Conservation (phyloP, 2,113 vertebrate genomes). For the Alligator mississippiensis region DNA sequence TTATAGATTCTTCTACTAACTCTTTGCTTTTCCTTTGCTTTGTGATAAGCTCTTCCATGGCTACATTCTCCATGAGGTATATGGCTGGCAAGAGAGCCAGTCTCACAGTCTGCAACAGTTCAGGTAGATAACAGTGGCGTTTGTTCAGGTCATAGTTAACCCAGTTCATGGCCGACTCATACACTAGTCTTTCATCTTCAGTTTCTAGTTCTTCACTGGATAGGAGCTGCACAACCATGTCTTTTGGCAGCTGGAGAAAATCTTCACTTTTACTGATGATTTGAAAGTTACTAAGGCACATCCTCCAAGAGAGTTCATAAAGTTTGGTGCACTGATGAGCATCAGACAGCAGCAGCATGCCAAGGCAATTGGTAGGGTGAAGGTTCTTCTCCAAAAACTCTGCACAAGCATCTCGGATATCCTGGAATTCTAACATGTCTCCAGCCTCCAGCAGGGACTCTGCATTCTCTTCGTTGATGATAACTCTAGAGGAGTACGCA, state of each 20-base stretch:
- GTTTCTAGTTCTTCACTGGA: conserved; percentile 87
- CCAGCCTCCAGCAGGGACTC: conserved; percentile 85
- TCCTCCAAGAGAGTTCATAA: conserved; percentile 85
- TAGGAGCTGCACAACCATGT: conserved; percentile 84
- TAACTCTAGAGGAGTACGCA: conserved; percentile 84
- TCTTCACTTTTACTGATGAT: conserved; percentile 85
- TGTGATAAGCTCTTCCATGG: conserved; percentile 86
- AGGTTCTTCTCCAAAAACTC: conserved; percentile 87
- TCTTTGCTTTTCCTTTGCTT: conserved; percentile 87
- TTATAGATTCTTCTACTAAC: conserved; percentile 85
- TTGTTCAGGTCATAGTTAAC: conserved; percentile 84
- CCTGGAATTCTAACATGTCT: conserved; percentile 86
- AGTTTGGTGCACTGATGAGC: conserved; percentile 87
- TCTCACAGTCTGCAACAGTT: conserved; percentile 83
- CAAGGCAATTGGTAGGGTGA: conserved; percentile 85
- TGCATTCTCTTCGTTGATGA: conserved; percentile 86
- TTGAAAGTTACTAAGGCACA: conserved; percentile 88
- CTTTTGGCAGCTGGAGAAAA: conserved; percentile 85
- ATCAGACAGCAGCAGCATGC: conserved; percentile 85
- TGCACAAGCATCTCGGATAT: conserved; percentile 86
- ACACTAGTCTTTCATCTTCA: conserved; percentile 84
- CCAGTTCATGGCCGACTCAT: conserved; percentile 86
- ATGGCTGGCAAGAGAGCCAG: conserved; percentile 85
- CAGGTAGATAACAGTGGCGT: conserved; percentile 81
- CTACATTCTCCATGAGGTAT: conserved; percentile 88